phyloP scores from a whole-genome alignment of 2,797 vertebrate genomes.

The Anguilla megastoma region DNA sequence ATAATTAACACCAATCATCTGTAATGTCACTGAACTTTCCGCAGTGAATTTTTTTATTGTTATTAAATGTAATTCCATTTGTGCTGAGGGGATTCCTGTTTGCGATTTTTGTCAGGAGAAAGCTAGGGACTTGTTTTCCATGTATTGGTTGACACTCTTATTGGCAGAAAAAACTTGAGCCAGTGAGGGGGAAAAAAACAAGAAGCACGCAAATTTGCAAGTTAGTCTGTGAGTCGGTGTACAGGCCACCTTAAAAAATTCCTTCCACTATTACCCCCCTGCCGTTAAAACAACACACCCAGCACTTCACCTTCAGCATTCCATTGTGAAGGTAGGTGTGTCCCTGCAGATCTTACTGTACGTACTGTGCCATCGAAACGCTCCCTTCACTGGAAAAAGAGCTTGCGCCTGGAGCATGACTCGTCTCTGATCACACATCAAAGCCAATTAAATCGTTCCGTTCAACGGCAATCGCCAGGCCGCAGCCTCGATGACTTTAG shows the following conservation, averaged over 20 bases:
- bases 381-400: neutral
- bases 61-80: neutral
- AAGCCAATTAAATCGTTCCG: neutral
- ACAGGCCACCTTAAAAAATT: neutral
- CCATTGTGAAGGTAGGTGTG: neutral
- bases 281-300: neutral
- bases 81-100: neutral
- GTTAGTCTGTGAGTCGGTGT: neutral
- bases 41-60: neutral
- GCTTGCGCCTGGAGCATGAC: neutral
- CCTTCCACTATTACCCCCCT: neutral
- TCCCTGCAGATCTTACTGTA: neutral
- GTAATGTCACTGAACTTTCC: neutral
- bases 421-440: neutral
- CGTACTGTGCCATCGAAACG: neutral
- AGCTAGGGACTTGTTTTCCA: neutral
- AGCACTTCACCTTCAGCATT: neutral
- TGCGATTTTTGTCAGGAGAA: neutral
- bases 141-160: neutral
- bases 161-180: neutral
- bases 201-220: neutral
- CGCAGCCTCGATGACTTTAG: neutral
- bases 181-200: neutral
- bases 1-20: neutral
- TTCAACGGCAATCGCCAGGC: neutral